Conservation (phyloP, 2,113 vertebrate species). For the Galemys pyrenaicus region DNA sequence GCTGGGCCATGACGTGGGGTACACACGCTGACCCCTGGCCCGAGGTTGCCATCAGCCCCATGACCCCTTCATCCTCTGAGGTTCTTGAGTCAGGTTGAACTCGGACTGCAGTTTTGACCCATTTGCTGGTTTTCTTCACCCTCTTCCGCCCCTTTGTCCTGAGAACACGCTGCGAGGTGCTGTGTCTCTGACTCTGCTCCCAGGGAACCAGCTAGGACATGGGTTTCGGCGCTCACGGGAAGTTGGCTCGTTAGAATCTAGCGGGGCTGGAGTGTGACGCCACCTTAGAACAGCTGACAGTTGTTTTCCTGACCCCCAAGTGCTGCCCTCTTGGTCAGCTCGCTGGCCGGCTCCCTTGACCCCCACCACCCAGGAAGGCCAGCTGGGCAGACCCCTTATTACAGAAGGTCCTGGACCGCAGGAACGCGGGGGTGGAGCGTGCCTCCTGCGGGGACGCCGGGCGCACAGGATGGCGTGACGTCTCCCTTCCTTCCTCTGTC, state of each 20-base stretch:
- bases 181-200: not conserved
- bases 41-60: not conserved
- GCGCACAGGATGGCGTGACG: not conserved
- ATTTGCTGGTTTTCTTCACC: not conserved
- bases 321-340: not conserved
- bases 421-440: not conserved
- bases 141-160: not conserved
- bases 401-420: not conserved
- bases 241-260: accelerated
- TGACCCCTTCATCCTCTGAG: not conserved
- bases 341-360: not conserved
- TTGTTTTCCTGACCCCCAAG: not conserved
- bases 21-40: too few species aligned
- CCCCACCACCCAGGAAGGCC: not conserved
- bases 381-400: not conserved
- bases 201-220: not conserved
- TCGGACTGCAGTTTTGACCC: not conserved
- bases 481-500: constrained; percentile 28
- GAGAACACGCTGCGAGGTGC: not conserved
- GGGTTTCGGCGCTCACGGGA: not conserved
- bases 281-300: not conserved
- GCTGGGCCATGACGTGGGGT: not conserved
- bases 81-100: not conserved
- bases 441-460: not conserved
- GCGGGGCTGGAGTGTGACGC: not conserved